These are phyloP conservation scores for Hyperoplus immaculatus DNA, from an alignment of 2,797 vertebrate genomes.

Conservation along the genomic window DNA sequence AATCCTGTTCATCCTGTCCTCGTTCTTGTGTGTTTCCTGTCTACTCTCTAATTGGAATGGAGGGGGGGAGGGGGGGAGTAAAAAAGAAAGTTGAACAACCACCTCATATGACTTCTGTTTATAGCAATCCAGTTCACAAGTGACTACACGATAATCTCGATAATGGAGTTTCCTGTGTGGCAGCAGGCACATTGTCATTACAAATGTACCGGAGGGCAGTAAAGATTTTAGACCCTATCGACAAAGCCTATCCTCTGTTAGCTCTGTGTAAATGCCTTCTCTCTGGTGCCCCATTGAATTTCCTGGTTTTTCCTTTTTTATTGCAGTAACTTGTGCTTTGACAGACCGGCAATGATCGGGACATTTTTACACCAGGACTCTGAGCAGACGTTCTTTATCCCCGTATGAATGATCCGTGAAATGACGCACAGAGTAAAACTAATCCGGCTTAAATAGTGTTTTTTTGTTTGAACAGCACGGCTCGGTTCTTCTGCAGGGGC, in stretches of 20 bases:
- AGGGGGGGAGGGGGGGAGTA: neutral
- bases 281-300: slow-evolving; percentile 18
- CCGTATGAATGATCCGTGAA: slow-evolving; percentile 54
- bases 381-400: slow-evolving; percentile 50
- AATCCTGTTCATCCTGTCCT: neutral
- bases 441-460: slow-evolving; percentile 55
- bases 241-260: slow-evolving; percentile 19
- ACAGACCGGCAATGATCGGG: slow-evolving; percentile 26
- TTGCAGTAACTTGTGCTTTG: slow-evolving; percentile 7
- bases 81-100: slow-evolving; percentile 10
- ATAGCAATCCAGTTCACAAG: slow-evolving; percentile 52
- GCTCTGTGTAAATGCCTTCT: slow-evolving; percentile 19
- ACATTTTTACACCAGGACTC: slow-evolving; percentile 38
- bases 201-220: slow-evolving; percentile 26
- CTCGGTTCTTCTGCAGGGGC: slow-evolving; percentile 37
- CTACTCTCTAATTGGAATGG: too few species aligned
- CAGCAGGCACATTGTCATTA: slow-evolving; percentile 56
- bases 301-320: slow-evolving; percentile 13
- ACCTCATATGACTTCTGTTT: slow-evolving; percentile 64
- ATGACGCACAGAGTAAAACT: slow-evolving; percentile 47
- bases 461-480: slow-evolving; percentile 28
- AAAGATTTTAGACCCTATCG: slow-evolving; percentile 44
- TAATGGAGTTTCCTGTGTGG: slow-evolving; percentile 56
- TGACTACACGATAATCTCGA: slow-evolving; percentile 61
- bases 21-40: neutral